Evolutionary conservation across 2,888 invertebrate genomes (phyloP).

Genomic region (Formica aserva): DNA sequence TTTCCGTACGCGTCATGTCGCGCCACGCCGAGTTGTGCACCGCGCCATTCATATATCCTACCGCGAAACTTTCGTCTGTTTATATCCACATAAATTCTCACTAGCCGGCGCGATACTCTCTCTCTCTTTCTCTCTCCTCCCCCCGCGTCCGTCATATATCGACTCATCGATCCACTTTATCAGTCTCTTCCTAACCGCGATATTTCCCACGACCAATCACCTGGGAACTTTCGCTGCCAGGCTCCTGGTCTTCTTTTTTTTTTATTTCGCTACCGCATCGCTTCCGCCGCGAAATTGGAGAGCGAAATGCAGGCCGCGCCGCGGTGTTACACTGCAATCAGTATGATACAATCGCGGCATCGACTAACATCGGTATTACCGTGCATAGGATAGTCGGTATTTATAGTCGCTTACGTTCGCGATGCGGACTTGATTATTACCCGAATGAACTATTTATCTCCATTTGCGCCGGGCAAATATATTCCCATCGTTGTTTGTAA

Average conservation of each 20-base stretch:
- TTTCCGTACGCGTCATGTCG: slow-evolving; percentile 39
- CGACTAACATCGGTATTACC: slow-evolving; percentile 43
- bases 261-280: slow-evolving; percentile 31
- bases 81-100: slow-evolving; percentile 62
- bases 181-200: slow-evolving; percentile 73
- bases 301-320: slow-evolving; percentile 48
- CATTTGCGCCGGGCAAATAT: neutral
- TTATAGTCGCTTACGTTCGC: slow-evolving; percentile 54
- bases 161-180: slow-evolving; percentile 77
- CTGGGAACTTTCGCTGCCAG: slow-evolving; percentile 68
- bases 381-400: slow-evolving; percentile 46
- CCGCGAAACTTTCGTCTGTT: slow-evolving; percentile 60
- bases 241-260: slow-evolving; percentile 18
- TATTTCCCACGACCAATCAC: slow-evolving; percentile 78
- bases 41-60: slow-evolving; percentile 47
- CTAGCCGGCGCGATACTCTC: slow-evolving; percentile 47
- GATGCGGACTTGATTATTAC: slow-evolving; percentile 49
- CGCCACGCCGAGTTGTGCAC: slow-evolving; percentile 14
- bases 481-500: slow-evolving; percentile 16
- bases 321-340: slow-evolving; percentile 51
- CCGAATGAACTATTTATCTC: slow-evolving; percentile 47
- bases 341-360: slow-evolving; percentile 53
- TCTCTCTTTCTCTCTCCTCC: neutral
- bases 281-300: slow-evolving; percentile 46
- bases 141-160: slow-evolving; percentile 57